Percentiles rank a stretch among this genome's conserved stretches.
phyloP scores from a whole-genome alignment of 2,888 invertebrate species.

The Acanthacorydalis orientalis region DNA sequence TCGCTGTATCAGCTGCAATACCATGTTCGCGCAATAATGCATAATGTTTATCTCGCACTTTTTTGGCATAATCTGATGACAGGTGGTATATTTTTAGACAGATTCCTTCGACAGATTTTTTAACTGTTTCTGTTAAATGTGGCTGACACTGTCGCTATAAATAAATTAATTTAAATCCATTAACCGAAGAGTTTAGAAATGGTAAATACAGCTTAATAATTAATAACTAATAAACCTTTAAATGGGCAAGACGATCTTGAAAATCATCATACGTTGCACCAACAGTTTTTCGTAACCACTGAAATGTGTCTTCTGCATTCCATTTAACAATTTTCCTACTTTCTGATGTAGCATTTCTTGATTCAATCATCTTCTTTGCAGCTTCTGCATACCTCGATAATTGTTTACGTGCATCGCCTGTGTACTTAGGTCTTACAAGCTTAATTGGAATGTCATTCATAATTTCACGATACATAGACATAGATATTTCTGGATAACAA shows the following conservation, averaged over 20 bases:
- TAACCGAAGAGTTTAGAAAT: neutral
- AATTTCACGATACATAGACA: constrained; percentile 91
- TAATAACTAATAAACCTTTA: constrained; percentile 35
- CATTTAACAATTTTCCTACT: constrained; percentile 95
- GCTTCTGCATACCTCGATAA: constrained; percentile 84
- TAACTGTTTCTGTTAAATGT: constrained; percentile 86
- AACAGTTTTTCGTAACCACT: constrained; percentile 83
- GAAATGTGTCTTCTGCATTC: constrained; percentile 96
- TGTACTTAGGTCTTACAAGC: constrained; percentile 86
- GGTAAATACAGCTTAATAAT: neutral
- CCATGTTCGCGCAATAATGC: constrained; percentile 75
- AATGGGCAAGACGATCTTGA: constrained; percentile 72
- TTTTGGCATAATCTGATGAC: constrained; percentile 81
- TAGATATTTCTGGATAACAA: constrained; percentile 83
- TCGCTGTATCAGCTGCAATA: constrained; percentile 48
- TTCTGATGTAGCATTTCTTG: constrained; percentile 79
- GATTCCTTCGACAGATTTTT: constrained; percentile 86
- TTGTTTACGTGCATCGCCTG: constrained; percentile 89
- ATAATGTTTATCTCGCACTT: constrained; percentile 75
- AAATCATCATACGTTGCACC: constrained; percentile 92
- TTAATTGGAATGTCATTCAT: constrained; percentile 98
- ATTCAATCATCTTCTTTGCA: constrained; percentile 92
- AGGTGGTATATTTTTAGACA: constrained; percentile 86
- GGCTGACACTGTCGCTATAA: constrained; percentile 81
- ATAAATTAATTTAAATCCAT: constrained; percentile 8